Evolutionary conservation across 2,888 invertebrate genomes (phyloP).

Genomic region (Elegia similella): DNA sequence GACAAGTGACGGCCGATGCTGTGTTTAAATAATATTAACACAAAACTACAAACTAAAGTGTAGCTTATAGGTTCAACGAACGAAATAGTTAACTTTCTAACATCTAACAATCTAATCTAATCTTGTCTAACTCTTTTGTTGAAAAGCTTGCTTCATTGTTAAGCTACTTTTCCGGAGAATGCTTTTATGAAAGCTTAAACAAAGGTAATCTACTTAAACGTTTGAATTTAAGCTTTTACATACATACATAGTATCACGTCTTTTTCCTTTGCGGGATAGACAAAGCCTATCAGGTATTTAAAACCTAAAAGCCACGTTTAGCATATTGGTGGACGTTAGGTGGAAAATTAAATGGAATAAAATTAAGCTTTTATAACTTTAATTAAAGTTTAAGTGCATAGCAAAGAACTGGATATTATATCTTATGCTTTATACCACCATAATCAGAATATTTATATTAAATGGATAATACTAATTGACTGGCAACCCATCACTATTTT

Average conservation of each 20-base stretch:
- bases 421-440: no score
- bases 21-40: not conserved
- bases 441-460: no score
- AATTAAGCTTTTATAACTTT: no score
- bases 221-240: not conserved
- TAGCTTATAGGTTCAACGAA: not conserved
- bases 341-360: no score
- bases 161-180: not conserved
- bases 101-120: not conserved
- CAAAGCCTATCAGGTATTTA: no score
- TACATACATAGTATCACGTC: not conserved
- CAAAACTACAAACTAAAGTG: not conserved
- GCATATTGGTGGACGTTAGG: no score
- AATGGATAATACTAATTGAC: no score
- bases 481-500: no score
- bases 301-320: no score
- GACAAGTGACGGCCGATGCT: constrained; percentile 27
- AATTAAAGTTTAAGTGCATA: no score
- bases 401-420: no score
- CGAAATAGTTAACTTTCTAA: not conserved
- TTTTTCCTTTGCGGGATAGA: not conserved
- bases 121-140: no score
- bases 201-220: not conserved
- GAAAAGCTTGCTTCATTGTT: not conserved
- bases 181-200: not conserved